Base-by-base conservation (phyloP, 2,113 vertebrate genomes). In the Elephas maximus region DNA sequence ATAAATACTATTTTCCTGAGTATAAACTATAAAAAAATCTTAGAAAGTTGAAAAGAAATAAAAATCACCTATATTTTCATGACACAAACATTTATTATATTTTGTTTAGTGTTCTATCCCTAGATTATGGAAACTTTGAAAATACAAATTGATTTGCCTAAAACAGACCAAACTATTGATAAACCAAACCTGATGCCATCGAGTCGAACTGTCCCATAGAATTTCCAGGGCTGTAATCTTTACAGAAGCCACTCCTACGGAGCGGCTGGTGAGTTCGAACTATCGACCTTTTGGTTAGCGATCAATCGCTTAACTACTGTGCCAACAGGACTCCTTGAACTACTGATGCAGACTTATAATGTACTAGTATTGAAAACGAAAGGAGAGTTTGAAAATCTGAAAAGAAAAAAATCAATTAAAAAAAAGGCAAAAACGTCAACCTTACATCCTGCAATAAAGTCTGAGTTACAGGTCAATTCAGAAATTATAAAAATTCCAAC, bases 401-500 rank as follows among this genome's bases (percentile, higher is more conserved):
- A 85, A 57, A 90, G 6, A 8, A 86, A 74, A 84, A 1, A 89
- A 28, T 0, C n/a, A 81, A 62, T 74, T 63, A 8, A 45, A 81
- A 85, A 57, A 71, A 65, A 51, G 67, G 71, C 11, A 18, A 33
- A 69, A 69, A 30, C 4, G 2, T 63, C 33, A 91, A 81, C 9
- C 94, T 78, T 33, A 95, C 17, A 96, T 90, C 88, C 69, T 87
- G 45, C 94, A 92, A 85, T 21, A 74, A 79, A 48, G 90, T 10
- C 14, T 94, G 15, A 89, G 23, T 78, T 87, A 82, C 8, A 93
- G 30, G n/a, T 37, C 81, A 90, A 88, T 62, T 78, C 51, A 87
- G 5, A n/a, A 94, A 90, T 63, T 87, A 92, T 62, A 92, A 89
- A 95, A 82, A 44, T 71, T 23, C 73, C 26, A 17, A 57, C 15